A percentile compares a stretch with the other conserved stretches of the same genome.
phyloP scores from a whole-genome alignment of 1,140 invertebrate species.

The Batillaria attramentaria region DNA sequence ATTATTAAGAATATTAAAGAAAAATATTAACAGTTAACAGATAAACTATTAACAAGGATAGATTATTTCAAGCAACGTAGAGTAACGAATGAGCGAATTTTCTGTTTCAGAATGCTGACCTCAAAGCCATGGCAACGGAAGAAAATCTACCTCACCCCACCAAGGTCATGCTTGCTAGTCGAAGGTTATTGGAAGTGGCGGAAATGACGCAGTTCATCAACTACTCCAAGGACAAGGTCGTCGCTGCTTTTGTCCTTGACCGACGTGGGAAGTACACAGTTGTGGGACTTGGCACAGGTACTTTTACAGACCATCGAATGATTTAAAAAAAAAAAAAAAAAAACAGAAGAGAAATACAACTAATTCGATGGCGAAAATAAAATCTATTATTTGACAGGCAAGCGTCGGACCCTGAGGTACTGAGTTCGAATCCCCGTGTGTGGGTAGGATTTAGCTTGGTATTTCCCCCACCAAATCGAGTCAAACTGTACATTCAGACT shows the following conservation, averaged over 20 bases:
- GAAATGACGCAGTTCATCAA: slow-evolving; percentile 51
- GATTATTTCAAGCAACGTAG: too few relatives aligned
- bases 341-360: too few relatives aligned
- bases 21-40: not conserved
- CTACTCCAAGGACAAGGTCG: slow-evolving; percentile 51
- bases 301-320: slow-evolving; percentile 34
- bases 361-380: too few relatives aligned
- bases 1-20: not conserved
- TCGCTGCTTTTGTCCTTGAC: slow-evolving; percentile 45
- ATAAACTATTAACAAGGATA: not conserved
- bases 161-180: slow-evolving; percentile 36
- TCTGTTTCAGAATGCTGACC: slow-evolving; percentile 34
- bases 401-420: too few relatives aligned
- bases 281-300: slow-evolving; percentile 71
- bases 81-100: too few relatives aligned
- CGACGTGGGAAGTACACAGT: slow-evolving; percentile 54
- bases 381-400: too few relatives aligned
- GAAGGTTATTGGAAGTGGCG: slow-evolving; percentile 40
- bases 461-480: too few relatives aligned
- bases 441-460: too few relatives aligned
- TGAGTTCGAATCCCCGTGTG: too few relatives aligned
- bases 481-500: too few relatives aligned
- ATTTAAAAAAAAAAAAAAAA: too few relatives aligned
- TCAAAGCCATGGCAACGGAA: slow-evolving; percentile 25
- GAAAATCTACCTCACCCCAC: slow-evolving; percentile 24